A percentile compares a stretch with the other conserved stretches of the same genome.
Evolutionary conservation across 2,888 invertebrate species (phyloP).

Genomic region (Rotaria socialis): DNA sequence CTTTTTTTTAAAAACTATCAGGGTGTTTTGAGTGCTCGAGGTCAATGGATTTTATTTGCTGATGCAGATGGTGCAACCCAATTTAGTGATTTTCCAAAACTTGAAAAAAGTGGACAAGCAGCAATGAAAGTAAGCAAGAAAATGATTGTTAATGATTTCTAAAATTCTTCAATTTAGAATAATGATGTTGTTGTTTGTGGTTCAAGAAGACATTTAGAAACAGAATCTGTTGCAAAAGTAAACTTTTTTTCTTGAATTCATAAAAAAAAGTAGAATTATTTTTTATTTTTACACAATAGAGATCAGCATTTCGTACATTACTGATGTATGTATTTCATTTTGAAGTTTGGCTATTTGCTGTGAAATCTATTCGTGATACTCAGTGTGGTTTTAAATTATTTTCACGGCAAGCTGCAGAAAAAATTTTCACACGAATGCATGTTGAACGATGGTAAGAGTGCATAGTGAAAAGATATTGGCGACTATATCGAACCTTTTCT

Average conservation of each 20-base stretch:
- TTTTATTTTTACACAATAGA: slow-evolving; percentile 49
- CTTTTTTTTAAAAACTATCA: slow-evolving; percentile 58
- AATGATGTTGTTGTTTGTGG: slow-evolving; percentile 68
- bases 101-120: slow-evolving; percentile 64
- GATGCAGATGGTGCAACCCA: slow-evolving; percentile 98
- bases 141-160: no score
- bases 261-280: no score
- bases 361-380: slow-evolving; percentile 82
- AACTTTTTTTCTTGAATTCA: slow-evolving; percentile 7
- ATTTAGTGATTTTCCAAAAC: slow-evolving; percentile 78
- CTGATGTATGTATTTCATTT: slow-evolving; percentile 96
- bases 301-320: slow-evolving; percentile 69
- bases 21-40: slow-evolving; percentile 84
- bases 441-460: slow-evolving; percentile 82
- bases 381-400: slow-evolving; percentile 97
- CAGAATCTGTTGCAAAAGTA: slow-evolving; percentile 76
- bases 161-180: slow-evolving; percentile 47
- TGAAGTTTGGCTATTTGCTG: slow-evolving; percentile 86
- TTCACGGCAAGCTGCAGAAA: slow-evolving; percentile 74
- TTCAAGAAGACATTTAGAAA: slow-evolving; percentile 88
- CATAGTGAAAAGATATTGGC: not conserved
- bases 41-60: slow-evolving; percentile 81
- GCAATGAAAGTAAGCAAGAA: not conserved
- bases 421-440: slow-evolving; percentile 79
- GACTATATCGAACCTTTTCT: no score